phyloP scores from a whole-genome alignment of 2,113 vertebrate genomes.

The Rhodinocichla rosea region DNA sequence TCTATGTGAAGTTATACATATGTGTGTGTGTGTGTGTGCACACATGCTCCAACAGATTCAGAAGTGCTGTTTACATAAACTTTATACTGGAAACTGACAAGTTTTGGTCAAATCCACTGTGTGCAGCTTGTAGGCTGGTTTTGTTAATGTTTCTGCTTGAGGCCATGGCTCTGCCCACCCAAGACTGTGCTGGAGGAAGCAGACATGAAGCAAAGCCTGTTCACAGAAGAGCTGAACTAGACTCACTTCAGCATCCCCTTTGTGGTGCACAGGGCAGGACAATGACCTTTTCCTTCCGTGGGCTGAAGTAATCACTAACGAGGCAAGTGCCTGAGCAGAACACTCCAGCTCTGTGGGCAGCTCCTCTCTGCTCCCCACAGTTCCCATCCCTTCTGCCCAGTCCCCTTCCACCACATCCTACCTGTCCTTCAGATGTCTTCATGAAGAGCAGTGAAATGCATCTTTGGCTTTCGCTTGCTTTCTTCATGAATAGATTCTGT shows the following conservation, averaged over 20 bases:
- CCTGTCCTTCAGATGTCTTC: neutral
- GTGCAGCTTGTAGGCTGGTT: neutral
- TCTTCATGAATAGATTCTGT: neutral
- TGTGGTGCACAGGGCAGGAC: neutral
- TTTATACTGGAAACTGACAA: neutral
- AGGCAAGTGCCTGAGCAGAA: neutral
- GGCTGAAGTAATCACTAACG: fast-evolving
- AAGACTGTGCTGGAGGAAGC: neutral
- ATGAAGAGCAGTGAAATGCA: neutral
- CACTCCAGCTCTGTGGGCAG: neutral
- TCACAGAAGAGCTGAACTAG: neutral
- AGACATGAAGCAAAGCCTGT: neutral
- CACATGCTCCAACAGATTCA: neutral
- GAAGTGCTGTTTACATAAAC: neutral
- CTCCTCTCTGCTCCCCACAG: neutral
- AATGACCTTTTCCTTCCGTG: neutral
- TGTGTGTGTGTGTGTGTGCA: neutral
- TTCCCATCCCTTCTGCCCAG: neutral
- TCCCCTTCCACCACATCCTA: neutral
- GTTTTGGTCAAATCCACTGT: neutral
- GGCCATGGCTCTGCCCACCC: fast-evolving
- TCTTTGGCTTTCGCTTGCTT: neutral
- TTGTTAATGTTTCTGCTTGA: fast-evolving
- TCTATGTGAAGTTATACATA: neutral
- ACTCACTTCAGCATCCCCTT: neutral